phyloP scores from a whole-genome alignment of 2,113 vertebrate genomes.

The Gopherus flavomarginatus region DNA sequence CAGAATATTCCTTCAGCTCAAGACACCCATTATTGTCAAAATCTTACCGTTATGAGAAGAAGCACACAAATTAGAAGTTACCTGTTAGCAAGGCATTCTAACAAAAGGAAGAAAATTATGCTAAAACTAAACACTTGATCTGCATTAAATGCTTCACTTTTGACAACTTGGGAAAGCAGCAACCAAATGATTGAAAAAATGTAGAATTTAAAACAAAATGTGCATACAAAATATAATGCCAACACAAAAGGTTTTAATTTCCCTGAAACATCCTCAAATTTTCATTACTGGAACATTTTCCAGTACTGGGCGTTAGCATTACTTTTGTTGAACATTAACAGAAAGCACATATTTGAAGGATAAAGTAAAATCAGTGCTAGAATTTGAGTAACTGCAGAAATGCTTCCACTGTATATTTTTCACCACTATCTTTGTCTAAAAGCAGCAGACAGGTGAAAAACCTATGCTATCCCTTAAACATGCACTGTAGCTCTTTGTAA shows the following conservation, averaged over 20 bases:
- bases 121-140: background rate
- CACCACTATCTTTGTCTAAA: background rate
- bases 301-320: background rate
- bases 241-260: background rate
- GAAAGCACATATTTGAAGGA: background rate
- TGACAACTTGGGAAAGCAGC: background rate
- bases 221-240: background rate
- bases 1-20: background rate
- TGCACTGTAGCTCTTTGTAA: background rate
- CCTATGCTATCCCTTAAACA: background rate
- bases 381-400: background rate
- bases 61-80: background rate
- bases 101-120: background rate
- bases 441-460: background rate
- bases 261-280: background rate
- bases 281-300: background rate
- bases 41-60: background rate
- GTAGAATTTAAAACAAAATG: background rate
- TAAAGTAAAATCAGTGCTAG: background rate
- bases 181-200: background rate
- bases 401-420: background rate
- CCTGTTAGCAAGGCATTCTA: background rate
- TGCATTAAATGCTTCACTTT: background rate
- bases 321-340: background rate
- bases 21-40: background rate